Evolutionary conservation across 2,113 vertebrate species (phyloP).

Genomic region (Oncorhynchus tshawytscha): DNA sequence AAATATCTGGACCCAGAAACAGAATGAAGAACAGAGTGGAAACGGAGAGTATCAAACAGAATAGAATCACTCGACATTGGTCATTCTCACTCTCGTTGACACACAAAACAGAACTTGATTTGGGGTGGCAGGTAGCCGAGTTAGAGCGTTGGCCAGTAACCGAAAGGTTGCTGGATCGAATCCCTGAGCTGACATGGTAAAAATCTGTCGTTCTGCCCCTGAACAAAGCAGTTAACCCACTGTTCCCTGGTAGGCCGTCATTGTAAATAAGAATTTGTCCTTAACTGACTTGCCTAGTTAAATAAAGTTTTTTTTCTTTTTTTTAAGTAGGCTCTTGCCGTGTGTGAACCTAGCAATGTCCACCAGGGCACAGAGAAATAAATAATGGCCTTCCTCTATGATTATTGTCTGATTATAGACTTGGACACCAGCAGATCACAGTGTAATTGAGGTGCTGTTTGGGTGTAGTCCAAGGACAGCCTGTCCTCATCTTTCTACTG

Average conservation of each 20-base stretch:
- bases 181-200: no score
- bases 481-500: neutral
- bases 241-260: no score
- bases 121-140: no score
- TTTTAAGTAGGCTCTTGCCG: neutral
- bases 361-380: neutral
- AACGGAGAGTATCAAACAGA: neutral
- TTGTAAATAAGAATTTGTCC: no score
- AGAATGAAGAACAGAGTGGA: no score
- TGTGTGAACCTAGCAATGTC: neutral
- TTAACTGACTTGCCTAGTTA: no score
- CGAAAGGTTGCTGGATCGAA: no score
- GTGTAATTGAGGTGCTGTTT: constrained; percentile 53
- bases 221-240: no score
- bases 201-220: no score
- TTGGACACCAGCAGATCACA: constrained; percentile 19
- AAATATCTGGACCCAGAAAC: neutral
- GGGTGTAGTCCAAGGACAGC: constrained; percentile 55
- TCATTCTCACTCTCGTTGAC: neutral
- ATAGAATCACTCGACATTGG: neutral
- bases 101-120: neutral
- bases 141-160: no score
- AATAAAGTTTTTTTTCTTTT: no score
- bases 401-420: constrained; percentile 52
- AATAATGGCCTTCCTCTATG: constrained; percentile 18